A percentile compares a stretch with the other conserved stretches of the same genome.
Evolutionary conservation across 1,140 invertebrate species (phyloP).

Genomic region (Philotrypesis tridentata): DNA sequence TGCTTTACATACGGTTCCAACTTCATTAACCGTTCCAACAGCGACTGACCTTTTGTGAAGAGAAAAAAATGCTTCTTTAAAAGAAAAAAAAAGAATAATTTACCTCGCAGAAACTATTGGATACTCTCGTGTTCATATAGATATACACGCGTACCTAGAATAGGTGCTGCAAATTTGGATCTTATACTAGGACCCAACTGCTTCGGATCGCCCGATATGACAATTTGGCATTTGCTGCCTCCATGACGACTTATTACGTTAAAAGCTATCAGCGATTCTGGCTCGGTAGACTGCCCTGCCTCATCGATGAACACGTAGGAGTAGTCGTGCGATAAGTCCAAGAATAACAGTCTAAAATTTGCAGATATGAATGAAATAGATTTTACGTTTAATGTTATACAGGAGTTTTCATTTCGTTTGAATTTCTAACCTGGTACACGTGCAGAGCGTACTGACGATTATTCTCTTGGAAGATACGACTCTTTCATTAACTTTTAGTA

Average conservation of each 20-base stretch:
- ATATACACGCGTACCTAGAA: too few species aligned
- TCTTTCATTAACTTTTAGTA: not conserved
- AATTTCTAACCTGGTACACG: not conserved
- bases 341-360: constrained; percentile 6
- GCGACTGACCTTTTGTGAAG: constrained; percentile 59
- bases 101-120: too few species aligned
- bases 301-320: constrained; percentile 90
- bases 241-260: constrained; percentile 60
- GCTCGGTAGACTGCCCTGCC: constrained; percentile 88
- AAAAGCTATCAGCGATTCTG: constrained; percentile 82
- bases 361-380: too few species aligned
- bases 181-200: constrained; percentile 85
- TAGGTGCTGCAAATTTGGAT: constrained; percentile 70
- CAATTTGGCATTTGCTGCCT: constrained; percentile 71
- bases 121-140: too few species aligned
- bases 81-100: too few species aligned
- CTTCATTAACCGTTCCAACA: constrained; percentile 75
- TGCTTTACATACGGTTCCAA: constrained; percentile 70
- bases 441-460: not conserved
- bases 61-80: too few species aligned
- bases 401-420: not conserved
- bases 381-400: too few species aligned
- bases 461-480: not conserved
- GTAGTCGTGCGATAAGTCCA: not conserved
- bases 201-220: constrained; percentile 88